Evolutionary conservation across 1,140 invertebrate genomes (phyloP), one percentile per base, ranked within the genome.

Genomic region (Drosophila trapezifrons): DNA sequence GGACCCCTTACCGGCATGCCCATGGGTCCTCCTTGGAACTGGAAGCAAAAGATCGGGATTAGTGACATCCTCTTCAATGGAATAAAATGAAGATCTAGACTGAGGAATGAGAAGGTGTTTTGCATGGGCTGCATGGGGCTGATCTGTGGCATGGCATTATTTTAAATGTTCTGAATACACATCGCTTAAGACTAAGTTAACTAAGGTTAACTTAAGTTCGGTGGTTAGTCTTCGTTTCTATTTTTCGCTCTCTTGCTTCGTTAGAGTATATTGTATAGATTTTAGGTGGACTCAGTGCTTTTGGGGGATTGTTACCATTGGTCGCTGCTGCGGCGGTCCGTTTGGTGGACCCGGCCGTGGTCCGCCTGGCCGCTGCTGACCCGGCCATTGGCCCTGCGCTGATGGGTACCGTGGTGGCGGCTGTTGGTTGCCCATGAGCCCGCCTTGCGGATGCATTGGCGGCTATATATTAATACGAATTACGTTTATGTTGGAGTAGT

Each of bases 341-440:
- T 91, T 91, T 73, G 93, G 93, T 46, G 94, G 94, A 42, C 95
- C 95, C 82, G 94, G 94, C 94, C 96, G 95, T 3, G 95, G 95
- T 9, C 95, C 95, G 69, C 95, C 94, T 81, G 94, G 94, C 25
- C 93, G 92, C 17, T 93, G 92, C 18, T 93, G 94, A 43, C 93
- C 93, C 91, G 65, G 93, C 91, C 91, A 70, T 94, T 95, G 70
- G 93, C 81, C 82, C 78, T 92, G 91, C 64, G 90, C 72, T 76
- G 79, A 90, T 42, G 83, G 91, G 83, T 90, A 92, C 42, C 91
- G 92, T 51, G 93, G 93, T 22, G 93, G 93, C 40, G 93, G 92
- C 71, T 94, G 93, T 67, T 93, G 93, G 52, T 85, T 81, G 63
- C 91, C 84, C 69, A 91, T 91, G 20, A 87, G 83, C 54, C 87